Base-by-base conservation (phyloP, 2,113 vertebrate species). In the Ranitomeya imitator region DNA sequence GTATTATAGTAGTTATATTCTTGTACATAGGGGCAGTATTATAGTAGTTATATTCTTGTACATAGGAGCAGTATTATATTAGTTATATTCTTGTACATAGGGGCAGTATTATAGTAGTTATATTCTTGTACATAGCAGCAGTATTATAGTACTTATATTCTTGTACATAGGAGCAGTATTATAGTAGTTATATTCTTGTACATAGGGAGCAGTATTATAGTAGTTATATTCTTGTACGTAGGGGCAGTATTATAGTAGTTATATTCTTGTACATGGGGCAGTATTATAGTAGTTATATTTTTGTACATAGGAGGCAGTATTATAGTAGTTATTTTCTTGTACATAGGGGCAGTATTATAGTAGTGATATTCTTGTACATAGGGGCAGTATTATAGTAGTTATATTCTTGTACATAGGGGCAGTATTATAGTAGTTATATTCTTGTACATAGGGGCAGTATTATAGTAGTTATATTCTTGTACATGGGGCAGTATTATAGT, bases 391-490 rank as follows among this genome's bases (percentile, higher is more conserved):
- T 65, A 65, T 65, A 65, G 61, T n/a, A 65, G 61, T 65, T 65
- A 65, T 65, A 65, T 65, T 65, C 61, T 8, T 65, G 18, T 65
- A 65, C 10, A 65, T 65, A 65, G 61, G 61, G 2, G 61, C 61
- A 65, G 61, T 65, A 65, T 65, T 65, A 65, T 65, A 65, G 61
- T 65, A 65, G 19, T 65, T 65, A 65, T 65, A 65, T 65, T 65
- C 61, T 65, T 65, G 18, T 65, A 65, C 15, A 76, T 76, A 76
- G 73, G 71, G 65, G 71, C 37, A 76, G 73, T 76, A 51, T 76
- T 76, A 76, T 76, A 76, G 73, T 51, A 76, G 73, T 76, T 76
- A 76, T 76, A 76, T 19, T 76, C 73, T 51, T 76, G 73, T 76
- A 76, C 15, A 76, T 76, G 51, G 73, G 37, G 73, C 73, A 76